Evolutionary conservation across 2,113 vertebrate species (phyloP).

Genomic region (Tetrao urogallus): DNA sequence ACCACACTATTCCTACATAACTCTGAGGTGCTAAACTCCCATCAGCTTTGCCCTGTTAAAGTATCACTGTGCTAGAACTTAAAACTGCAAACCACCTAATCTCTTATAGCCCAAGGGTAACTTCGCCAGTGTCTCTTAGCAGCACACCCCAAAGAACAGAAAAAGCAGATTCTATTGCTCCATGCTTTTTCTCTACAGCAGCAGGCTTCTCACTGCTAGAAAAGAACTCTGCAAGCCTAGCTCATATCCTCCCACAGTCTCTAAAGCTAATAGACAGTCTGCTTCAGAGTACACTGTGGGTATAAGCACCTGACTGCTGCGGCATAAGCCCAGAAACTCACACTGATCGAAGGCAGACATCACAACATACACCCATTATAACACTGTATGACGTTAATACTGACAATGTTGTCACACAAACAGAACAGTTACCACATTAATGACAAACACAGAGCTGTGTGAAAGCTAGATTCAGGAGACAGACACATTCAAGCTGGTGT

Average conservation of each 20-base stretch:
- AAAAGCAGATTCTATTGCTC: not conserved
- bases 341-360: not conserved
- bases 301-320: not conserved
- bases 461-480: not conserved
- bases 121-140: not conserved
- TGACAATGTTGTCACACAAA: not conserved
- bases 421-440: rapidly evolving
- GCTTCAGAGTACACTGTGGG: not conserved
- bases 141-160: not conserved
- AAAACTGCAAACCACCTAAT: not conserved
- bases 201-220: not conserved
- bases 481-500: not conserved
- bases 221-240: not conserved
- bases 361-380: not conserved
- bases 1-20: not conserved
- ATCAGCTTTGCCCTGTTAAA: not conserved
- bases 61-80: rapidly evolving
- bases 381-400: not conserved
- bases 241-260: not conserved
- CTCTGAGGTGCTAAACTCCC: not conserved
- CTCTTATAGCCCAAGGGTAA: not conserved
- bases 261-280: not conserved
- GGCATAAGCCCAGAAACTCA: not conserved
- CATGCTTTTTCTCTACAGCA: not conserved
- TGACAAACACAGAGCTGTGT: not conserved